phyloP scores from a whole-genome alignment of 2,888 invertebrate species.

The Lasioglossum figueresi region DNA sequence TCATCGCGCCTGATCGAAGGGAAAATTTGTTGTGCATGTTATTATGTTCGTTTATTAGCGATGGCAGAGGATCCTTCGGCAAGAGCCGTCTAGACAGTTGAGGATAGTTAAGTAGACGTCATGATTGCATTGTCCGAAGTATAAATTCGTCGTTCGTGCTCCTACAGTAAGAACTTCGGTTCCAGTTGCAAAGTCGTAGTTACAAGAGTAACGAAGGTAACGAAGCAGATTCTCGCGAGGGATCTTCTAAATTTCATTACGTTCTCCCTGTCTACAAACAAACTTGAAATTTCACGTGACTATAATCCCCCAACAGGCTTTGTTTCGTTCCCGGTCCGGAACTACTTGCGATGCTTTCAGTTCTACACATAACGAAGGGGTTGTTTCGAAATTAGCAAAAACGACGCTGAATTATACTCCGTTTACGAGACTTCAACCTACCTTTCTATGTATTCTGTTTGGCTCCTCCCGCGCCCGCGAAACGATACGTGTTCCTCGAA shows the following conservation, averaged over 20 bases:
- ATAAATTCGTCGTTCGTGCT: slow-evolving; percentile 13
- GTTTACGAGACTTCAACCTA: neutral
- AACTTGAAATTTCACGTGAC: slow-evolving; percentile 50
- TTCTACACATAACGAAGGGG: slow-evolving; percentile 26
- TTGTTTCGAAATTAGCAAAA: slow-evolving; percentile 22
- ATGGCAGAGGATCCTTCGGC: neutral
- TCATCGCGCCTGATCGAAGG: too few species aligned
- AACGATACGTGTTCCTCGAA: neutral
- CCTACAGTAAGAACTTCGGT: slow-evolving; percentile 35
- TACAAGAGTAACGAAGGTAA: slow-evolving; percentile 55
- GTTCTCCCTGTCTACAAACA: slow-evolving; percentile 49
- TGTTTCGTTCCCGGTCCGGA: slow-evolving; percentile 19
- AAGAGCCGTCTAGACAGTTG: neutral
- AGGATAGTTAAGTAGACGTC: neutral
- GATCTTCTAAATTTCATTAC: slow-evolving; percentile 65
- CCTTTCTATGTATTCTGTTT: neutral
- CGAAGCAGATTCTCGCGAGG: slow-evolving; percentile 58
- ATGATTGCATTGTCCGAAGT: slow-evolving; percentile 4
- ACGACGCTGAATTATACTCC: neutral
- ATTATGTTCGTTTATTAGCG: neutral
- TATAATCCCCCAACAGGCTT: slow-evolving; percentile 40
- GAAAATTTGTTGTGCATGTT: neutral
- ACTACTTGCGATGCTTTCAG: slow-evolving; percentile 9
- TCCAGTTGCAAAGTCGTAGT: slow-evolving; percentile 46
- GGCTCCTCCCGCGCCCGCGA: neutral